Evolutionary conservation across 2,797 vertebrate genomes (phyloP), one percentile per base, ranked within the genome.

Genomic region (Galaxias olidus): DNA sequence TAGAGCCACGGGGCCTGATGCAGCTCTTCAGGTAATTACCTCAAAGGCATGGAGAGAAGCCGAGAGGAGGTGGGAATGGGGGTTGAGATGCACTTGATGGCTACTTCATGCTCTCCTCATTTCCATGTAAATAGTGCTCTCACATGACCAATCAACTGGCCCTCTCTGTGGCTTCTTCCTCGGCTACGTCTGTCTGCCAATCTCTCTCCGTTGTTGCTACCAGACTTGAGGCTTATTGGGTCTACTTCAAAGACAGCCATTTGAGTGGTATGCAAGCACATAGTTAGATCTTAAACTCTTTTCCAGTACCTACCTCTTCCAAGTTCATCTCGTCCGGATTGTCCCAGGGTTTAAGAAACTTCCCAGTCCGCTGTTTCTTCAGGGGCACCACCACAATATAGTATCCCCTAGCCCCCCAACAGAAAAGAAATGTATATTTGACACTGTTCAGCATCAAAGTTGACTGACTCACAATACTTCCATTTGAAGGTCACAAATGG

Each of bases 241-340:
- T 11, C 4, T 1, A 61, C 0, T 61, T 63, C 48, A 41, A 30
- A 30, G 30, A 30, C 30, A 30, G 30, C 30, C 30, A 30, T 6
- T n/a, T n/a, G 30, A 30, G 30, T 6, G 30, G 6, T 30, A 30
- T 6, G 6, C 30, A 30, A 30, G 6, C 30, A 3, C 30, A 30
- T 6, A 47, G 4, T 47, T 12, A 12, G 11, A 47, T 47, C 46
- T 4, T 40, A 41, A 30, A n/a, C 14, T 14, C n/a, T 10, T 41
- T 12, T 45, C 9, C 19, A 15, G 11, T 63, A 80, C 77, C 0
- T 93, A 99, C 98, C 96, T 99, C 97, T 76, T 99, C 97, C 77
- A 99, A 85, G 84, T 98, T 96, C 98, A 99, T 98, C 86, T 98
- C 97, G 77, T 99, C 98, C 0, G 98, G 98, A 86, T 88, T 99